Evolutionary conservation across 2,113 vertebrate genomes (phyloP), one percentile per base, ranked within the genome.

Genomic region (Ciconia maguari): DNA sequence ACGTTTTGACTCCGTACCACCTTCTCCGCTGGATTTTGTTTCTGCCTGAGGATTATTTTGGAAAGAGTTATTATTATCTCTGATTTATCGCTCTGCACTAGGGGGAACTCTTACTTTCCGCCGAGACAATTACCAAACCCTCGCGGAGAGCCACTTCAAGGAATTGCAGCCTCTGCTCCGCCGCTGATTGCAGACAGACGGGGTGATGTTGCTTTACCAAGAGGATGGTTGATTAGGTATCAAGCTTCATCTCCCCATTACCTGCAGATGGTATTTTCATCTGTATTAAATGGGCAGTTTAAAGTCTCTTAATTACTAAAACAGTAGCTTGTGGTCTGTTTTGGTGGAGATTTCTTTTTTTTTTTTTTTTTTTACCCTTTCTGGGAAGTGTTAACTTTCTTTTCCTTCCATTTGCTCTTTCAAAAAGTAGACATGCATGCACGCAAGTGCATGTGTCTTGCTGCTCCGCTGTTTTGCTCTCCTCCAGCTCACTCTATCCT

Each of bases 11-110:
- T 97, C 96, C 2, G 17, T 25, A 90, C 96, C 95, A 96, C 97
- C 97, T 97, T 96, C 98, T 96, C 96, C 3, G 7, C 94, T 98
- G 97, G 97, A 92, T 98, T 97, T 97, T 90, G 75, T 94, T 97
- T 95, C 98, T 97, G 96, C 97, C 93, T 72, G 92, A 97, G 97
- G 98, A 98, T 98, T 98, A 97, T 98, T 98, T 98, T 96, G 97
- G 97, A 97, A 97, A 96, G 96, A 97, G 96, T 97, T 98, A 97
- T 98, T 98, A 98, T 98, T 97, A 98, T 97, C 97, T 36, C 5
- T 97, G 98, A 97, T 98, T 97, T 98, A 97, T 97, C 90, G 72
- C 25, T 80, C 96, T 95, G 97, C 97, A 95, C 96, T 96, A 94
- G 95, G 96, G 97, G 96, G 93, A 98, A 97, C 97, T 98, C 88